These are phyloP conservation scores for Idaea dimidiata DNA, from an alignment of 2,888 invertebrate genomes.

Conservation along the genomic window DNA sequence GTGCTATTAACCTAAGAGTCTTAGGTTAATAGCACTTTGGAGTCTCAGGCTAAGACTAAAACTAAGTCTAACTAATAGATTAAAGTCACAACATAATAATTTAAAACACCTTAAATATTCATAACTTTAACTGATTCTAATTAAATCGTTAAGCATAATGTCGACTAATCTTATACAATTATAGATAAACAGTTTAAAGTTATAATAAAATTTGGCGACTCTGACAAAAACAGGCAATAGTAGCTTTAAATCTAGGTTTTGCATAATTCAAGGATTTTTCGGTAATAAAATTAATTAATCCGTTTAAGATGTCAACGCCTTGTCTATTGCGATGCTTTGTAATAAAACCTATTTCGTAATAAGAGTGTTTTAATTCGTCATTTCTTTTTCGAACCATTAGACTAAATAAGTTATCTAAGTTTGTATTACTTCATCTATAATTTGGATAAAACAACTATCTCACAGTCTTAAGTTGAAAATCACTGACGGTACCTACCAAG, in stretches of 20 bases:
- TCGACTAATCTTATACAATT: neutral
- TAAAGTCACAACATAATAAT: too few relatives aligned
- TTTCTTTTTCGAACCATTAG: too few relatives aligned
- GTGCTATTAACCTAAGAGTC: too few relatives aligned
- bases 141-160: neutral
- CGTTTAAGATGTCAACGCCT: constrained; percentile 24
- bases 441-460: too few relatives aligned
- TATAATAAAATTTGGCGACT: constrained; percentile 20
- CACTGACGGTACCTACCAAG: too few relatives aligned
- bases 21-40: too few relatives aligned
- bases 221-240: constrained; percentile 16
- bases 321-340: constrained; percentile 21
- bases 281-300: constrained; percentile 24
- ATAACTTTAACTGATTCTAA: neutral
- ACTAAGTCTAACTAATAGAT: too few relatives aligned
- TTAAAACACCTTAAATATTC: too few relatives aligned
- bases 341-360: constrained; percentile 17
- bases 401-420: too few relatives aligned
- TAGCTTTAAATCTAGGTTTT: constrained; percentile 27
- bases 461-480: too few relatives aligned
- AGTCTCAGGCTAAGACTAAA: too few relatives aligned
- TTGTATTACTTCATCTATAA: too few relatives aligned
- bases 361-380: neutral
- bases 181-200: constrained; percentile 4
- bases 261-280: constrained; percentile 22